Conservation (phyloP, 2,113 vertebrate species). For the Actinemys pallida region DNA sequence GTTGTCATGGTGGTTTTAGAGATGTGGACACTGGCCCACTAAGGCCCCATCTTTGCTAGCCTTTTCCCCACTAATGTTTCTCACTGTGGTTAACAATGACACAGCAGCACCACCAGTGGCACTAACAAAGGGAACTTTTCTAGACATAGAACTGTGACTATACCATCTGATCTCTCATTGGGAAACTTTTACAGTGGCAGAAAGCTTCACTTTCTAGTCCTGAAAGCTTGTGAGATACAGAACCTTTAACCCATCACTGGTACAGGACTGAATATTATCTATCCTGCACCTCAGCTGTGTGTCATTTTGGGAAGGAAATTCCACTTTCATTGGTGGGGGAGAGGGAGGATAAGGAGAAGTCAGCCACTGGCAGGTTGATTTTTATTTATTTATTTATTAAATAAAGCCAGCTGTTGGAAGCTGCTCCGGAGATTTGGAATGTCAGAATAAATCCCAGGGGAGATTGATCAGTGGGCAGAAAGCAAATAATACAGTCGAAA, state of each 20-base stretch:
- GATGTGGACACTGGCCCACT: not conserved
- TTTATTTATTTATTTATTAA: constrained; percentile 29
- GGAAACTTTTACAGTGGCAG: not conserved
- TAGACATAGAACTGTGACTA: not conserved
- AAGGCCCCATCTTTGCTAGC: not conserved
- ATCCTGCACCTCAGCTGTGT: not conserved
- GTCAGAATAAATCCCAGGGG: constrained; percentile 35
- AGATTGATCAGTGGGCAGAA: constrained; percentile 28
- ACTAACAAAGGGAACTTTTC: not conserved
- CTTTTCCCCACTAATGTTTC: not conserved
- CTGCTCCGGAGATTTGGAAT: constrained; percentile 25
- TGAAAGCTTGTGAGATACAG: not conserved
- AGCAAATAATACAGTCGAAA: not conserved
- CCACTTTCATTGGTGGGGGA: not conserved
- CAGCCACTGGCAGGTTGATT: not conserved
- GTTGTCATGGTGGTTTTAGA: not conserved
- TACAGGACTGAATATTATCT: not conserved
- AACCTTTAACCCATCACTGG: fast-evolving
- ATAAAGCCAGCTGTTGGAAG: constrained; percentile 9
- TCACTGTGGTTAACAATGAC: not conserved
- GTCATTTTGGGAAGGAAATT: constrained; percentile 21
- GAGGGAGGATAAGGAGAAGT: constrained; percentile 33
- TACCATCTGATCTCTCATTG: not conserved
- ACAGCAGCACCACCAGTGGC: not conserved
- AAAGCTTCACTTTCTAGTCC: not conserved